A percentile compares a stretch with the other conserved stretches of the same genome.
Conservation (phyloP, 2,797 vertebrate species). For the Artibeus lituratus region DNA sequence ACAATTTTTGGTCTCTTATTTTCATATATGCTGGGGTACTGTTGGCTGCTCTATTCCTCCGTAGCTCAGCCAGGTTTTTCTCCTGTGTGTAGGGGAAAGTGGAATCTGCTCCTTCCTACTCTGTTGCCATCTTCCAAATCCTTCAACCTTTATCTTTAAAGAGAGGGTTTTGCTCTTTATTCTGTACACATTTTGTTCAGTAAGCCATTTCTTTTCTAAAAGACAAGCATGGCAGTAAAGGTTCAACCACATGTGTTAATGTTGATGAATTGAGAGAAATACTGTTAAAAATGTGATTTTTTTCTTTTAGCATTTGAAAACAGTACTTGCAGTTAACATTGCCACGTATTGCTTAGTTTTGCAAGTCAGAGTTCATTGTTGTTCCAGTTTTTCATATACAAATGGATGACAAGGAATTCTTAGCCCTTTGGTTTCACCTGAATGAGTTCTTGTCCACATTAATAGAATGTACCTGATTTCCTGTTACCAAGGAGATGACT, state of each 20-base stretch:
- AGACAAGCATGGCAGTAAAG: background rate
- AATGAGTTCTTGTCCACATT: slow-evolving; percentile 20
- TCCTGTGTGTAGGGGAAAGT: no score
- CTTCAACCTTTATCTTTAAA: background rate
- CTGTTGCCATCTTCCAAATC: no score
- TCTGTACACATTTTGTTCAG: background rate
- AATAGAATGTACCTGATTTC: slow-evolving; percentile 27
- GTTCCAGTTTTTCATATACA: background rate
- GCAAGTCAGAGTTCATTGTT: slow-evolving; percentile 11
- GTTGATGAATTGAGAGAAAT: background rate
- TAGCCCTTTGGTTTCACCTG: background rate
- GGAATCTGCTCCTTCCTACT: no score
- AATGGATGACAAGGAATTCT: background rate
- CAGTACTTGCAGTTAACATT: background rate
- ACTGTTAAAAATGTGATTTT: background rate
- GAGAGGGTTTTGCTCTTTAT: background rate
- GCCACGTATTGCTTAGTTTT: background rate
- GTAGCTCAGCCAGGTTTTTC: no score
- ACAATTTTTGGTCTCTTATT: no score
- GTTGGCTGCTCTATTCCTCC: no score
- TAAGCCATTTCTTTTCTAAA: slow-evolving; percentile 17
- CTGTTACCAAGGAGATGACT: background rate
- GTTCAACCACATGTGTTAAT: background rate
- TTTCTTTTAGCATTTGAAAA: background rate
- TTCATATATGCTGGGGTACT: no score